A percentile compares a stretch with the other conserved stretches of the same genome.
Conservation (phyloP, 2,113 vertebrate species). For the Eupsittula cactorum region DNA sequence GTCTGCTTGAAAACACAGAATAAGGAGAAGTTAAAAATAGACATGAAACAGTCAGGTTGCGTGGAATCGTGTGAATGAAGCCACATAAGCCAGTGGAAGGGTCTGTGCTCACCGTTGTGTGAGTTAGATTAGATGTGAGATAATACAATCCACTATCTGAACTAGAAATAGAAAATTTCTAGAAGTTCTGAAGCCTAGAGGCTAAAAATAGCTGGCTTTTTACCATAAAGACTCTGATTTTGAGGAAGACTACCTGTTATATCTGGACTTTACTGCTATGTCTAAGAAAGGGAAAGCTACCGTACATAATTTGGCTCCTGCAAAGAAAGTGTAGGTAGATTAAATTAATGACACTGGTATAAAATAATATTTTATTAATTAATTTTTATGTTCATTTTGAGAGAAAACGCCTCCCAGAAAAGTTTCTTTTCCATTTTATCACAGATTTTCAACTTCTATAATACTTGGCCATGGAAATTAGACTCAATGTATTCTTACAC, state of each 20-base stretch:
- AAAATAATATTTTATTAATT: neutral
- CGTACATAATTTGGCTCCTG: neutral
- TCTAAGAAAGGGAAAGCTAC: neutral
- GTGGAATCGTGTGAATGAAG: fast-evolving
- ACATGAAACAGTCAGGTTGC: neutral
- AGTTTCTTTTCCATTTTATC: neutral
- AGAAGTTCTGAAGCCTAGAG: neutral
- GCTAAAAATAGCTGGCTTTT: neutral
- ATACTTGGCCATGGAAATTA: neutral
- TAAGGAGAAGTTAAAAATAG: neutral
- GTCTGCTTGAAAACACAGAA: neutral
- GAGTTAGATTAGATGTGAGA: neutral
- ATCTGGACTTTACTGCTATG: neutral
- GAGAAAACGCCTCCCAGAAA: neutral
- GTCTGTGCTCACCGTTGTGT: neutral
- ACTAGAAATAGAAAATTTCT: neutral
- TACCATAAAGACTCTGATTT: neutral
- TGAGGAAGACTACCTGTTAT: neutral
- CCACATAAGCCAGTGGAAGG: neutral
- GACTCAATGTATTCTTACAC: neutral
- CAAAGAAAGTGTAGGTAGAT: neutral
- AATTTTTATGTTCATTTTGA: neutral
- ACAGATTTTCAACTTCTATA: neutral
- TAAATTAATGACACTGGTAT: neutral
- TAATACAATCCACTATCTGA: neutral